Evolutionary conservation across 1,140 invertebrate genomes (phyloP).

Genomic region (Drosophila rufa): DNA sequence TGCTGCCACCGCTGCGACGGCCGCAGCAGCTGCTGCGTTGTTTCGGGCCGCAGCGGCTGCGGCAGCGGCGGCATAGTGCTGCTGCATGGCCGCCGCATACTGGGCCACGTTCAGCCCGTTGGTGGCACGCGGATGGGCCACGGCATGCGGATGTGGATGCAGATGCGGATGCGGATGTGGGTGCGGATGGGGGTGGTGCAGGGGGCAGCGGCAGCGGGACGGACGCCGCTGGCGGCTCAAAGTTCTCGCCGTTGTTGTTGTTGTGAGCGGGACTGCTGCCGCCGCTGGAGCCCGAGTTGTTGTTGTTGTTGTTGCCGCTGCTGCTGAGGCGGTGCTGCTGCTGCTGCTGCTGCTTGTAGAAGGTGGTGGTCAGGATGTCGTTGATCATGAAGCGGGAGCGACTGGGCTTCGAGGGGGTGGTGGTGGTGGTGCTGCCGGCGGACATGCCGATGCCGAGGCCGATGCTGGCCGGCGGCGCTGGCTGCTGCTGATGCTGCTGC

Average conservation of each 20-base stretch:
- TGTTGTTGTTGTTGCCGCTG: conserved; percentile 48
- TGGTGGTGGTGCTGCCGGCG: conserved; percentile 50
- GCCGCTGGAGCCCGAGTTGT: conserved; percentile 34
- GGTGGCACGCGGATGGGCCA: conserved; percentile 54
- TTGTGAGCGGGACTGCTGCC: conserved; percentile 49
- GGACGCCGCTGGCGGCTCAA: conserved; percentile 32
- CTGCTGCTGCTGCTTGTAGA: conserved; percentile 76
- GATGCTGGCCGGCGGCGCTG: conserved; percentile 24
- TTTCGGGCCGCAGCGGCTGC: conserved; percentile 72
- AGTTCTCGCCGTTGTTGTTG: conserved; percentile 41
- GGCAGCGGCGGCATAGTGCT: conserved; percentile 77
- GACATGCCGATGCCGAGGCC: conserved; percentile 44
- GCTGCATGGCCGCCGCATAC: conserved; percentile 81
- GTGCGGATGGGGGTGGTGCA: conserved; percentile 50
- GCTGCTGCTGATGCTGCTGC: conserved; percentile 81
- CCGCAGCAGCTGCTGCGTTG: conserved; percentile 65
- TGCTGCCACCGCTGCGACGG: conserved; percentile 53
- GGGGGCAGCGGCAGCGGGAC: conserved; percentile 2
- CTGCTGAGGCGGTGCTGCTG: conserved; percentile 60
- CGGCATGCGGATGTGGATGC: conserved; percentile 49
- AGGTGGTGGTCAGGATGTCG: conserved; percentile 88
- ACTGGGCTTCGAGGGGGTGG: conserved; percentile 87
- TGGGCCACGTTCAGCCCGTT: conserved; percentile 79
- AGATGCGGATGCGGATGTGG: conserved; percentile 44
- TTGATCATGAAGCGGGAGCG: conserved; percentile 93